Conservation (phyloP, 2,797 vertebrate genomes). For the Ambastaia sidthimunki region DNA sequence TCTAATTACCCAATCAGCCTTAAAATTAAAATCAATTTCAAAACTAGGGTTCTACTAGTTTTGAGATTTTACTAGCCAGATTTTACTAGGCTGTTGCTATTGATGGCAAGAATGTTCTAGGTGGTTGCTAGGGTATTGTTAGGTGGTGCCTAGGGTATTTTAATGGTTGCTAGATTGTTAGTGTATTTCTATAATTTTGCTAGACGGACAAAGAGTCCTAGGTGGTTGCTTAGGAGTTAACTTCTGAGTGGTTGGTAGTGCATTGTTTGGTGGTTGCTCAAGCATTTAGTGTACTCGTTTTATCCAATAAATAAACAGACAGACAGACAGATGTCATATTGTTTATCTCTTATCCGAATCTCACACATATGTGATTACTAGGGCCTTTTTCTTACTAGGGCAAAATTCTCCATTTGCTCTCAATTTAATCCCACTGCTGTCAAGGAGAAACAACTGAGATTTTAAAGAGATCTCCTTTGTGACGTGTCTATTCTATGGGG, state of each 20-base stretch:
- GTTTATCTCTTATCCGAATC: too few relatives aligned
- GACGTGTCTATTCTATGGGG: neutral
- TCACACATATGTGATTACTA: too few relatives aligned
- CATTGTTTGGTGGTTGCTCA: neutral
- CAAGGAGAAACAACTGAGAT: neutral
- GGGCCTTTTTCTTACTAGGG: too few relatives aligned
- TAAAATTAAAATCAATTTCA: constrained; percentile 10
- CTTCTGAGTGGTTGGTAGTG: neutral
- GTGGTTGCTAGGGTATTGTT: neutral
- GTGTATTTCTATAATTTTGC: neutral
- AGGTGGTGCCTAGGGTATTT: neutral
- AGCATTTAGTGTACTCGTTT: neutral
- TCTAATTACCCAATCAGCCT: constrained; percentile 11
- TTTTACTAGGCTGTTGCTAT: neutral
- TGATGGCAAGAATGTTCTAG: neutral
- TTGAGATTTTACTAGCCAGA: too few relatives aligned
- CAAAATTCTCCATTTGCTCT: too few relatives aligned
- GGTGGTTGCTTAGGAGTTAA: neutral
- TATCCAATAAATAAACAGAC: too few relatives aligned
- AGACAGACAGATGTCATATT: too few relatives aligned
- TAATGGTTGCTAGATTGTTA: neutral
- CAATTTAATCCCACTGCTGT: too few relatives aligned
- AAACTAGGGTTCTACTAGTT: too few relatives aligned
- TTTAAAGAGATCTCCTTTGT: neutral
- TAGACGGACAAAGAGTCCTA: neutral